Evolutionary conservation across 2,888 invertebrate genomes (phyloP), one percentile per base, ranked within the genome.

Genomic region (Sceliomorpha sp.): DNA sequence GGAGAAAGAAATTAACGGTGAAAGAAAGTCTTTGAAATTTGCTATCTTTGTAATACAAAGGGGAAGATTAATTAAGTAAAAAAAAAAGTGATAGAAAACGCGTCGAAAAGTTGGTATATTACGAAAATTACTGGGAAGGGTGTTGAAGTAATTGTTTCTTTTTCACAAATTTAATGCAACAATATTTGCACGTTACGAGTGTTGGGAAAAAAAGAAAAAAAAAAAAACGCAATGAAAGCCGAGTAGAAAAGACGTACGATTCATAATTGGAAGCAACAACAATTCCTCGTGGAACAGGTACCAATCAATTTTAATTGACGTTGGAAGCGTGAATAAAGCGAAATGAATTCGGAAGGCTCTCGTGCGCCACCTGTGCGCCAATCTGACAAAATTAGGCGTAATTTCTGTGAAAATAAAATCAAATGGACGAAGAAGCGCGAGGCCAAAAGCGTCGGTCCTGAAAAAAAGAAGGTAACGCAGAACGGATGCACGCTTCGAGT

Each of bases 231-330:
- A n/a, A n/a, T n/a, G 45, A 39, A 45, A 36, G 26, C 9, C 68
- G 69, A 29, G 51, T 24, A 14, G 45, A 37, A 45, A 29, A 37
- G 39, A 29, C 34, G 29, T 56, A 29, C 37, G 45, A 56, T 62
- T 62, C 51, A 62, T 73, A 79, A 79, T 79, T 79, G 78, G 70
- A 66, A 64, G 62, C 75, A 76, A 79, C 76, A 70, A 73, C 66
- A 50, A 73, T 74, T 73, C 64, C 53, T 55, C 40, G 29, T 34
- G 56, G 24, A 32, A 42, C 59, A 51, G 59, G 72, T 60, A 69
- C 70, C 78, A 74, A 81, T 80, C 76, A 77, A 76, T 81, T 76
- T 76, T 81, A 81, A 81, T 79, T 79, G 75, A 79, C 75, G 72
- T 71, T 69, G 72, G 71, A 34, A 71, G 56, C 70, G 47, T 63